phyloP scores from a whole-genome alignment of 2,888 invertebrate species.

The Cynaeus angustus region DNA sequence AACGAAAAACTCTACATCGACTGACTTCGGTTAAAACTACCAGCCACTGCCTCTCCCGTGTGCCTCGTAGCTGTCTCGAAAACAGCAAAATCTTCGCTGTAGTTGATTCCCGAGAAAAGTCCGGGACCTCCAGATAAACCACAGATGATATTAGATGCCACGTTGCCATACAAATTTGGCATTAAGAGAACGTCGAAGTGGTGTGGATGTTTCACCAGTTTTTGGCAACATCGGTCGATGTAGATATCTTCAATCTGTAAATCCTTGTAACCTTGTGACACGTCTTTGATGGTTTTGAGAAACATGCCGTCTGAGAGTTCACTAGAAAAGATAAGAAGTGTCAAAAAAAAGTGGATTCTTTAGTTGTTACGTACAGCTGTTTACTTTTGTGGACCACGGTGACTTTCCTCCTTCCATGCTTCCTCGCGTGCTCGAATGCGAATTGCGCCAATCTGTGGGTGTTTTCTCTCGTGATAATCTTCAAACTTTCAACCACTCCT shows the following conservation, averaged over 20 bases:
- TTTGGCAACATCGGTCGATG: slow-evolving; percentile 58
- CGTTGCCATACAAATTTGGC: slow-evolving; percentile 62
- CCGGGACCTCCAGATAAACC: slow-evolving; percentile 62
- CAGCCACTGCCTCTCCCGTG: slow-evolving; percentile 28
- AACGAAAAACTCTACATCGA: no score
- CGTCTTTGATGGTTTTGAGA: slow-evolving; percentile 54
- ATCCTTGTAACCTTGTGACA: slow-evolving; percentile 55
- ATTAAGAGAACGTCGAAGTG: slow-evolving; percentile 61
- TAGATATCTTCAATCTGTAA: slow-evolving; percentile 57
- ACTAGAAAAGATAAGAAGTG: slow-evolving; percentile 13
- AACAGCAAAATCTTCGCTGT: slow-evolving; percentile 58
- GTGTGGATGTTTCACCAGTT: slow-evolving; percentile 56
- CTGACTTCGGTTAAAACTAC: no score
- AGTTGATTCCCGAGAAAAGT: slow-evolving; percentile 59
- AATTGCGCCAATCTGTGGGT: slow-evolving; percentile 74
- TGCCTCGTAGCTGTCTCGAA: slow-evolving; percentile 62
- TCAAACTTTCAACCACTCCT: slow-evolving; percentile 77
- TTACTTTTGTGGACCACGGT: slow-evolving; percentile 79
- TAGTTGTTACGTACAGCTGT: slow-evolving; percentile 72
- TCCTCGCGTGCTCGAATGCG: slow-evolving; percentile 76
- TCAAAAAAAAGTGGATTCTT: background rate
- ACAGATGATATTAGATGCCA: slow-evolving; percentile 58
- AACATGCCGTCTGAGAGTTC: slow-evolving; percentile 61
- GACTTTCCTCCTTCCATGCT: slow-evolving; percentile 74
- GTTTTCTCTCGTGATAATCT: slow-evolving; percentile 72